Percentiles rank a stretch among this genome's conserved stretches.
Conservation (phyloP, 2,888 invertebrate species). For the Rhogogaster chlorosoma region DNA sequence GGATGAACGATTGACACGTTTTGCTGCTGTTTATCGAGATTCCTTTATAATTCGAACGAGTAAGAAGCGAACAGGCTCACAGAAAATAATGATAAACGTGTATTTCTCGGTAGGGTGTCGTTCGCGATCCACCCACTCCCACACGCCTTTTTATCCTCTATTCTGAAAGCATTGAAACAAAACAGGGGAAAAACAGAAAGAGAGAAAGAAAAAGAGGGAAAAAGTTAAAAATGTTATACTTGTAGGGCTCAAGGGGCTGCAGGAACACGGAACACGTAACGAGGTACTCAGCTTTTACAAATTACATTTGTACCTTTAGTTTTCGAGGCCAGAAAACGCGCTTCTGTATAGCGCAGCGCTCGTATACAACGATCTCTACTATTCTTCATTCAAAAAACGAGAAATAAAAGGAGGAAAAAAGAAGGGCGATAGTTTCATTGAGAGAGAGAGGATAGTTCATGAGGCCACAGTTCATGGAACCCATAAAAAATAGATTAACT, state of each 20-base stretch:
- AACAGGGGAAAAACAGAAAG: background rate
- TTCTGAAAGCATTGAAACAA: background rate
- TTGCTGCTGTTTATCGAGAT: too few relatives aligned
- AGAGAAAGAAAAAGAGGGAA: background rate
- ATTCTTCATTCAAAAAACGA: background rate
- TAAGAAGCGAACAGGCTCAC: too few relatives aligned
- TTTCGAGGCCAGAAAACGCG: background rate
- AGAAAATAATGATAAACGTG: background rate
- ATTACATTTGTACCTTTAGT: conserved; percentile 3
- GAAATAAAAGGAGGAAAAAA: background rate
- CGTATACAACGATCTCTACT: background rate
- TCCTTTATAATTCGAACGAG: too few relatives aligned
- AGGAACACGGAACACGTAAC: background rate
- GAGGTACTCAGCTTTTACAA: conserved; percentile 13
- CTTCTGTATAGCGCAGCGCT: background rate
- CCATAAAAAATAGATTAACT: background rate
- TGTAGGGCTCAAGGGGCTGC: background rate
- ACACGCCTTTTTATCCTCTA: background rate
- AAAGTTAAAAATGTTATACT: background rate
- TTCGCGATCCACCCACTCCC: background rate
- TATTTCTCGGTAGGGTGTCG: background rate
- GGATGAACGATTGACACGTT: too few relatives aligned
- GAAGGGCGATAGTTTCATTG: background rate
- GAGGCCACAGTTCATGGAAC: background rate
- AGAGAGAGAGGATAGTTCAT: background rate